A percentile compares a stretch with the other conserved stretches of the same genome.
Conservation (phyloP, 2,113 vertebrate genomes). For the Elachura formosa region DNA sequence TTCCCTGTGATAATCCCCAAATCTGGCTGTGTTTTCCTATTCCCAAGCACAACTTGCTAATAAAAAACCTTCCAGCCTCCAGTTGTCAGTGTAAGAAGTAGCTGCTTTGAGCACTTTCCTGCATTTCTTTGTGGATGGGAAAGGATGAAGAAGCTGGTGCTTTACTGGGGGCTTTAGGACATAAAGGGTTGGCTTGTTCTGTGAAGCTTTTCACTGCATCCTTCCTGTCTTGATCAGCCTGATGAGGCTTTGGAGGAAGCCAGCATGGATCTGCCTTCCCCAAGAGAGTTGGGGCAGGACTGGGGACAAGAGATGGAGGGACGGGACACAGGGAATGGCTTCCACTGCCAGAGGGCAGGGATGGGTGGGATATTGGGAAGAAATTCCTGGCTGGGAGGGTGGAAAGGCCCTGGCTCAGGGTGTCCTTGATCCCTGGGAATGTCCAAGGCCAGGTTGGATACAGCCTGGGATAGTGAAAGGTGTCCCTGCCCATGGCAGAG, state of each 20-base stretch:
- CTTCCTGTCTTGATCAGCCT: neutral
- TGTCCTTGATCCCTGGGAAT: neutral
- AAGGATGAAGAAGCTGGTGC: neutral
- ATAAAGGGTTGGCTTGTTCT: neutral
- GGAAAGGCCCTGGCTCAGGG: rapidly evolving
- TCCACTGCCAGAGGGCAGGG: neutral
- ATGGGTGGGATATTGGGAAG: neutral
- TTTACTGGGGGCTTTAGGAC: neutral
- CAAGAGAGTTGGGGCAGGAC: neutral
- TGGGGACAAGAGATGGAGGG: neutral
- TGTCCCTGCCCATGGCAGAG: neutral
- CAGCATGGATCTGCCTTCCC: neutral
- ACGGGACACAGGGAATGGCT: neutral
- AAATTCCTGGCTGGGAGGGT: rapidly evolving
- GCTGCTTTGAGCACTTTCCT: neutral
- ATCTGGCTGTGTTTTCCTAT: neutral
- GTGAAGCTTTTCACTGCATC: neutral
- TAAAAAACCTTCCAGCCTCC: neutral
- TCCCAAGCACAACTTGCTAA: neutral
- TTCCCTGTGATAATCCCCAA: neutral
- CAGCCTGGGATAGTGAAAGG: rapidly evolving
- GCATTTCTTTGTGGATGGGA: neutral
- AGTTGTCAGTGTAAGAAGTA: neutral
- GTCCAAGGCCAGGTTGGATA: rapidly evolving
- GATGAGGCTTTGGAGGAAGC: neutral